A percentile compares a stretch with the other conserved stretches of the same genome.
These are phyloP conservation scores for Diadema setosum DNA, from an alignment of 35 echinoderm and acorn worm species.

Conservation along the genomic window DNA sequence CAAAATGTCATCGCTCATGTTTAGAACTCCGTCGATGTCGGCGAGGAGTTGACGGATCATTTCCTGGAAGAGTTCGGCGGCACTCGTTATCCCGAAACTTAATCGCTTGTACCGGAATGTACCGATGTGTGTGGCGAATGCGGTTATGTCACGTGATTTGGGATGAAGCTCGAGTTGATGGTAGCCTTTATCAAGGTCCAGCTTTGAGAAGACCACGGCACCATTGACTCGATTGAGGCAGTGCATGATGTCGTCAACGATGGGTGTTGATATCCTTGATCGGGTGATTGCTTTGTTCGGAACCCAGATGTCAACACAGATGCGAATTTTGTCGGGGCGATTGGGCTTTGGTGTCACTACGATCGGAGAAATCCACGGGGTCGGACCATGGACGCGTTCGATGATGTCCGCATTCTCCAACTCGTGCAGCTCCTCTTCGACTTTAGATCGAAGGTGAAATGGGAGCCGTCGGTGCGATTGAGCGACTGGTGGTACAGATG, in stretches of 20 bases:
- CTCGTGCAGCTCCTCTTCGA: slow-evolving; percentile 18
- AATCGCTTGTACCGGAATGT: slow-evolving; percentile 46
- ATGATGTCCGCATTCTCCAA: slow-evolving; percentile 30
- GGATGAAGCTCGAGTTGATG: slow-evolving; percentile 58
- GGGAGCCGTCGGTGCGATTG: slow-evolving; percentile 13
- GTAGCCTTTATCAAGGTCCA: slow-evolving; percentile 48
- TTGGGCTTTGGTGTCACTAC: slow-evolving; percentile 30
- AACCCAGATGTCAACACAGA: slow-evolving; percentile 44
- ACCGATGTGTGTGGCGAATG: slow-evolving; percentile 45
- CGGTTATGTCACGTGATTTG: slow-evolving; percentile 46
- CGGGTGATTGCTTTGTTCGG: slow-evolving; percentile 19
- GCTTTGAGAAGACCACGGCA: slow-evolving; percentile 44
- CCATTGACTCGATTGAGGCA: slow-evolving; percentile 29
- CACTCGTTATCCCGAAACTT: slow-evolving; percentile 60
- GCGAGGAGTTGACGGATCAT: slow-evolving; percentile 33
- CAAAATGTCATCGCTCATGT: slow-evolving; percentile 64
- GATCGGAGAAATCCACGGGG: slow-evolving; percentile 44
- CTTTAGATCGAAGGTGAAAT: slow-evolving; percentile 8
- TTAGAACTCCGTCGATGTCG: slow-evolving; percentile 27
- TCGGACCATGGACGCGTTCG: slow-evolving; percentile 23
- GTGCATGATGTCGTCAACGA: background rate
- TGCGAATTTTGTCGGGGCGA: background rate
- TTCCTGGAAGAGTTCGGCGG: slow-evolving; percentile 59
- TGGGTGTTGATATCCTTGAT: background rate
- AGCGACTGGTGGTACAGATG: slow-evolving; percentile 16